Evolutionary conservation across 1,140 invertebrate genomes (phyloP), one percentile per base, ranked within the genome.

Genomic region (Ylistrum balloti): DNA sequence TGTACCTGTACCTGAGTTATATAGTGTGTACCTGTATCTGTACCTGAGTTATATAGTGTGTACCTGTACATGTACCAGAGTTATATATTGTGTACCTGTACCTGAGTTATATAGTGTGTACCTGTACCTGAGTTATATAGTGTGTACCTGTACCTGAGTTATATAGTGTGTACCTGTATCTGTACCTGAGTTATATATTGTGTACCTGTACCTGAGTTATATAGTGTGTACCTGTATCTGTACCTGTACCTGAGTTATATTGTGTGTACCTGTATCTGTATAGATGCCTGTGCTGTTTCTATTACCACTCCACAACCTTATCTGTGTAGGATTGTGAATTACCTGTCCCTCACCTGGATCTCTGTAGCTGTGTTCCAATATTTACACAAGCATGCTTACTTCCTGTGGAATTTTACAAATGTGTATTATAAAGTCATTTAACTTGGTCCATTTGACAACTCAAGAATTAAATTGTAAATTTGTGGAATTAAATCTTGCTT

Each of bases 331-430:
- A 74, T 74, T 74, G 9, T 74, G 56, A 74, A 28, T 74, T 74
- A 74, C 56, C 56, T 74, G 22, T 74, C 56, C 13, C 56, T 28
- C 56, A 74, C 56, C 56, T 74, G 56, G 22, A 48, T 1, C 45
- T 48, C 45, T 48, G 45, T 13, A n/a, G n/a, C 56, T 74, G 56
- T 28, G 56, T 74, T 74, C n/a, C 56, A 74, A 74, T 74, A 74
- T 74, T 74, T 74, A 74, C 56, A 74, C 56, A 74, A 74, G 56
- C 56, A 74, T 74, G 56, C 56, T 74, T 22, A 74, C 56, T 74
- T 74, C 56, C 56, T 74, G 56, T 74, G 56, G 56, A 74, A 74
- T 74, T 74, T 74, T 74, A 74, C 56, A 74, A 74, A 74, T 74
- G 56, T 74, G 56, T 74, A 74, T 74, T 17, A 74, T 74, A 74